Percentiles rank a stretch among this genome's conserved stretches.
phyloP scores from a whole-genome alignment of 1,140 invertebrate species.

The Drosophila kanapiae region DNA sequence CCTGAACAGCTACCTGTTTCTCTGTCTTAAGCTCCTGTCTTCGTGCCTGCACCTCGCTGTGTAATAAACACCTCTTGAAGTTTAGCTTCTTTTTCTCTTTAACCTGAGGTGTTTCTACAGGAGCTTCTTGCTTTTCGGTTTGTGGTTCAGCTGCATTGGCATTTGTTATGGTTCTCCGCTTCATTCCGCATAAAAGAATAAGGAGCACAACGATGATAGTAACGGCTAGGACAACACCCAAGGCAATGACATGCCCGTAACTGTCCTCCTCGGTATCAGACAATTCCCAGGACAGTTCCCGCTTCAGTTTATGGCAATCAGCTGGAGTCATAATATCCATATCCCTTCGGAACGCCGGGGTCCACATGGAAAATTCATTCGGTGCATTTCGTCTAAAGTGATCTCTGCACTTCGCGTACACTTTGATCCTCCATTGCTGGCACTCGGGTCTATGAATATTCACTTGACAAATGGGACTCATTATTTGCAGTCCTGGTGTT shows the following conservation, averaged over 20 bases:
- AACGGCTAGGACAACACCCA: constrained; percentile 4
- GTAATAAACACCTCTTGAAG: constrained; percentile 30
- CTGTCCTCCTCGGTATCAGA: background rate
- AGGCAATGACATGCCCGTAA: constrained; percentile 10
- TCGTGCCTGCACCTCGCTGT: constrained; percentile 25
- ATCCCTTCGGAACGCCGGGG: constrained; percentile 44
- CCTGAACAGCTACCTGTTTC: constrained; percentile 5
- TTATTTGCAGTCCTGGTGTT: background rate
- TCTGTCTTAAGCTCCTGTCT: constrained; percentile 10
- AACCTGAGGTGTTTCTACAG: too few species aligned
- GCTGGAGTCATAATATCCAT: constrained; percentile 38
- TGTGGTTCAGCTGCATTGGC: background rate
- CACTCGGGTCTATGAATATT: constrained; percentile 43
- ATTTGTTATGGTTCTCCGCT: background rate
- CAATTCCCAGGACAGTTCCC: constrained; percentile 28
- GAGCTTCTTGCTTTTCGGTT: background rate
- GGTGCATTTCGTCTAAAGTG: constrained; percentile 8
- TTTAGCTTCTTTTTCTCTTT: constrained; percentile 3
- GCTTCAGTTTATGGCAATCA: constrained; percentile 58
- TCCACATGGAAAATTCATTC: constrained; percentile 17
- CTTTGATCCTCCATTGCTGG: constrained; percentile 57
- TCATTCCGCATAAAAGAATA: constrained; percentile 9
- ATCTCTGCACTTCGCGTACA: constrained; percentile 36
- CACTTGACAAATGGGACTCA: constrained; percentile 61
- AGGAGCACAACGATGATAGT: constrained; percentile 3